These are phyloP conservation scores for Halcyon leucocephala DNA, from an alignment of 2,797 vertebrate species.

Conservation along the genomic window DNA sequence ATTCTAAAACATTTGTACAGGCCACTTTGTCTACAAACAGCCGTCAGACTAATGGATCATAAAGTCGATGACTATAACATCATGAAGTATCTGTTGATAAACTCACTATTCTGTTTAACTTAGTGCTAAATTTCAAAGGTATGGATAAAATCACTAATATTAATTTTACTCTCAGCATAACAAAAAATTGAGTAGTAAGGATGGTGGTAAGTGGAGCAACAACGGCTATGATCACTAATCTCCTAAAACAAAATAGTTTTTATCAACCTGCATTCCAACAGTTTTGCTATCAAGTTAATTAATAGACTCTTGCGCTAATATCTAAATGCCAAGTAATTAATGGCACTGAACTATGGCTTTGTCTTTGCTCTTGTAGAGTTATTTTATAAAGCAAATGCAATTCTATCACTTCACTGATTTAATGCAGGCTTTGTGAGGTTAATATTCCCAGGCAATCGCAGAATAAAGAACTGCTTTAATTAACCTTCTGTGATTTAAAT, in stretches of 20 bases:
- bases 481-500: conserved; percentile 88
- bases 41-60: neutral
- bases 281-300: conserved; percentile 90
- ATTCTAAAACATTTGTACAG: neutral
- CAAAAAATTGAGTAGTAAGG: neutral
- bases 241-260: conserved; percentile 63
- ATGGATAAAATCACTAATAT: neutral
- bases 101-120: neutral
- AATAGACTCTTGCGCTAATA: conserved; percentile 86
- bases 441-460: conserved; percentile 80
- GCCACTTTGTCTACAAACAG: neutral
- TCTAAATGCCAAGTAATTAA: conserved; percentile 92
- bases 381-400: conserved; percentile 75
- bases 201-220: neutral
- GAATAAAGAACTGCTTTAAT: conserved; percentile 86
- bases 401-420: conserved; percentile 74
- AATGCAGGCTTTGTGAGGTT: conserved; percentile 71
- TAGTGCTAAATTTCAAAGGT: conserved; percentile 12
- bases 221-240: conserved; percentile 23
- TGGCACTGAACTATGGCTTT: conserved; percentile 86
- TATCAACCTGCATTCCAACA: conserved; percentile 65
- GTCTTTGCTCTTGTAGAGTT: conserved; percentile 76
- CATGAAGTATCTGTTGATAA: neutral
- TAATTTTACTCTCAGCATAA: conserved; percentile 11
- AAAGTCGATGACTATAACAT: neutral